Base-by-base conservation (phyloP, 2,113 vertebrate species). In the Xenus cinereus region DNA sequence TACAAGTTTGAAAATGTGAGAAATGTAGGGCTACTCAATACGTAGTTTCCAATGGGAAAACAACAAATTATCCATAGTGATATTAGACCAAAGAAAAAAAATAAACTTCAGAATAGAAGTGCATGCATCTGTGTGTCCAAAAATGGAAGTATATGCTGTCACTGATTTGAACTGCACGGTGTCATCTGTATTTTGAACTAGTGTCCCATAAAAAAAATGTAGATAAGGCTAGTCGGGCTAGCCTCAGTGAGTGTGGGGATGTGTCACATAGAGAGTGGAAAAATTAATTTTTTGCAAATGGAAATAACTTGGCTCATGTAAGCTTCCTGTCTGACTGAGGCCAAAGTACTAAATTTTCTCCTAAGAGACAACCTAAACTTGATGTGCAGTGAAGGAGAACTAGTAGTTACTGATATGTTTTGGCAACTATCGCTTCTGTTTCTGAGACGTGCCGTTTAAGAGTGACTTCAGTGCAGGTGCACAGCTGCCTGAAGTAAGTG, bases 91-190 rank as follows among this genome's bases (percentile, higher is more conserved):
- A 39, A 73, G 7, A 1, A 54, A 63, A 54, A 63, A 63, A 63
- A 23, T 1, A 43, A 21, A 27, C 10, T 73, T 84, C 20, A 68
- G 23, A 78, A 51, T 45, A 72, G 9, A 89, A 84, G 37, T 9
- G 18, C 0, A 0, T 50, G 8, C 9, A 22, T 79, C 48, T 59
- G 2, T 12, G 17, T 46, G 17, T 51, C 26, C 30, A 53, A 28
- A 89, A 89, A 7, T 45, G 15, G 28, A 88, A 35, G 33, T 30
- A 15, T 43, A 1, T 43, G 23, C 50, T 53, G 35, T 30, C 48
- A 56, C 35, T 35, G 39, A 74, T 54, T 54, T 53, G 60, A 87
- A 74, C 28, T 48, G 30, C 14, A 6, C 57, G 48, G 6, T 5
- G 3, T 53, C 39, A 20, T 53, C n/a, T 79, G 10, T 56, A 4